Conservation (phyloP, 2,888 invertebrate species). For the Exephanes ischioxanthus region DNA sequence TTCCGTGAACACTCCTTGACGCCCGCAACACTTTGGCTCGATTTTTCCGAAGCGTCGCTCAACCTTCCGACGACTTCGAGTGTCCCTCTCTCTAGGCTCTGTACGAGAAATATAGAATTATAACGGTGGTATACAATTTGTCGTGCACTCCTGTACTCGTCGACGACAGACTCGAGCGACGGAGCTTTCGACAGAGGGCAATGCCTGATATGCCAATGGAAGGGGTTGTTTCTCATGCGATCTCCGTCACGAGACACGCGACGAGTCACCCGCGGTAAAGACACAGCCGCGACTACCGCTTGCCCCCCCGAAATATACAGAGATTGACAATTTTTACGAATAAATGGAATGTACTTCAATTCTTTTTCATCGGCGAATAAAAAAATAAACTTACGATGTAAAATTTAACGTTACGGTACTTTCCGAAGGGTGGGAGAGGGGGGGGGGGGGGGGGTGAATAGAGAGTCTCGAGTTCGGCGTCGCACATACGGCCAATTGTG, state of each 20-base stretch:
- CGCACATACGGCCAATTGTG: constrained; percentile 78
- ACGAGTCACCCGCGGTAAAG: constrained; percentile 25
- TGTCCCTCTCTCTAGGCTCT: constrained; percentile 3
- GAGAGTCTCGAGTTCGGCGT: constrained; percentile 72
- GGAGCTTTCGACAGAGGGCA: constrained; percentile 30
- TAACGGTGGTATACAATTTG: not conserved
- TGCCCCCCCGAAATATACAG: constrained; percentile 16
- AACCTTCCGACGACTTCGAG: constrained; percentile 45
- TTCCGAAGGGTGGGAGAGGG: constrained; percentile 40
- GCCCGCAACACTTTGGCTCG: not conserved
- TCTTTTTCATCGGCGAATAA: not conserved
- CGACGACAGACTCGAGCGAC: not conserved
- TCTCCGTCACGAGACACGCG: constrained; percentile 59
- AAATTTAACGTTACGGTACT: constrained; percentile 29
- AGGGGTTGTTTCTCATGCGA: constrained; percentile 76
- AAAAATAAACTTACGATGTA: not conserved
- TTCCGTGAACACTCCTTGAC: not conserved
- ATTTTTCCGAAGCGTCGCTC: constrained; percentile 6
- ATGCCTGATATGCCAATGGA: constrained; percentile 36
- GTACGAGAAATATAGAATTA: constrained; percentile 44
- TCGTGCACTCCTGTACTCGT: constrained; percentile 32
- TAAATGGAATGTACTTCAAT: not conserved
- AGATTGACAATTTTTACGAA: constrained; percentile 28
- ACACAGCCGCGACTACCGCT: constrained; percentile 16
- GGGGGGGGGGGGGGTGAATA: constrained; percentile 14